A percentile compares a stretch with the other conserved stretches of the same genome.
Conservation (phyloP, 30 jellyfish, hydroid and myxozoan species). For the Aurelia sp. region DNA sequence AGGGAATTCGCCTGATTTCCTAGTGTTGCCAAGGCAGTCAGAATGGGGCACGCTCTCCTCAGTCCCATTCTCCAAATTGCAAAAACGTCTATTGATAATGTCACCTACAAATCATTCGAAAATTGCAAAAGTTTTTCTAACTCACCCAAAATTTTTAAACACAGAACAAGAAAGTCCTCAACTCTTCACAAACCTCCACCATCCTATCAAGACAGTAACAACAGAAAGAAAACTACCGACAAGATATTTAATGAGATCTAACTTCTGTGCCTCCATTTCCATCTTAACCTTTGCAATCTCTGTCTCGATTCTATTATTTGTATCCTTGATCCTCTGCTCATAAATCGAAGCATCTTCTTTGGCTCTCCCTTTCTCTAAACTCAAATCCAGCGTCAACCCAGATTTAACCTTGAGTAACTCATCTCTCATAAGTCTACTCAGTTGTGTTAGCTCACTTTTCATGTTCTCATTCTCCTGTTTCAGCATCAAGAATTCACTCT, state of each 20-base stretch:
- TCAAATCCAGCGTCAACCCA: slow-evolving; percentile 71
- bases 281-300: slow-evolving; percentile 75
- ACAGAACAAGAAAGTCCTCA: not conserved
- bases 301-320: slow-evolving; percentile 83
- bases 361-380: slow-evolving; percentile 73
- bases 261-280: slow-evolving; percentile 82
- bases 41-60: too few relatives aligned
- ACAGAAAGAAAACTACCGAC: slow-evolving; percentile 74
- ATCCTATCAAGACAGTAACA: slow-evolving; percentile 73
- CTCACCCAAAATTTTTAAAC: not conserved
- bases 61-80: too few relatives aligned
- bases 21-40: too few relatives aligned
- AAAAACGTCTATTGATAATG: too few relatives aligned
- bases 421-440: slow-evolving; percentile 53
- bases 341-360: slow-evolving; percentile 64
- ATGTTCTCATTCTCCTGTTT: slow-evolving; percentile 75
- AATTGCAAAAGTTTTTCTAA: too few relatives aligned
- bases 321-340: slow-evolving; percentile 76
- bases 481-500: slow-evolving; percentile 74
- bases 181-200: slow-evolving; percentile 80
- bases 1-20: too few relatives aligned
- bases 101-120: too few relatives aligned
- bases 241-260: slow-evolving; percentile 77
- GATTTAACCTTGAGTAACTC: slow-evolving; percentile 71
- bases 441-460: slow-evolving; percentile 59